phyloP scores from a whole-genome alignment of 2,113 vertebrate species.

The Callithrix jacchus region DNA sequence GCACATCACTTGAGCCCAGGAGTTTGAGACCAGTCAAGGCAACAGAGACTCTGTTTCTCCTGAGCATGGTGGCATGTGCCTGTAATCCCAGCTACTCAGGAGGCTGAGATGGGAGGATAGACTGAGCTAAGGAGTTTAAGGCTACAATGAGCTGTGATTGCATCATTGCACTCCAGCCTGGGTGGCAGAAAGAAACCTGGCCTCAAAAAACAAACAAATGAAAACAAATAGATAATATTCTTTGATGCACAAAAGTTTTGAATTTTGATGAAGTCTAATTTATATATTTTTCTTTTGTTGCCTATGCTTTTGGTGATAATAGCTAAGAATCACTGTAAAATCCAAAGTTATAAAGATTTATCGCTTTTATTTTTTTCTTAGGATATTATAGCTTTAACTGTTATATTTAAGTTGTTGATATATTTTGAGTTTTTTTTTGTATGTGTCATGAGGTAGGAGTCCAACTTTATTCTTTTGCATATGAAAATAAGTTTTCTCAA shows the following conservation, averaged over 20 bases:
- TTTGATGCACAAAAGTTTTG: background rate
- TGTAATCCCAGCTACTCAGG: no score
- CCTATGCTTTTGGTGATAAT: background rate
- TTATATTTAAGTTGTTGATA: background rate
- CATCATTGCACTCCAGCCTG: no score
- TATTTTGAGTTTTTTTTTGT: conserved; percentile 15
- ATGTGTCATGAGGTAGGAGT: background rate
- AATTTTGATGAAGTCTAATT: background rate
- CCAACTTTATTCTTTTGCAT: background rate
- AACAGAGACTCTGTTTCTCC: no score
- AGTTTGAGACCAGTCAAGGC: no score
- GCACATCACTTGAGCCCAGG: no score
- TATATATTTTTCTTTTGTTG: background rate
- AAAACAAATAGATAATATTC: background rate
- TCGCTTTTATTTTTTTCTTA: background rate
- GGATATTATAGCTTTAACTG: conserved; percentile 16
- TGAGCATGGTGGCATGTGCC: no score
- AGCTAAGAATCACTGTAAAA: conserved; percentile 25
- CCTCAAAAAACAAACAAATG: no score
- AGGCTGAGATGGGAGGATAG: no score
- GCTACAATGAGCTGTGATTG: no score
- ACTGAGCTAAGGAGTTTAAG: no score
- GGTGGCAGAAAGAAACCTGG: no score
- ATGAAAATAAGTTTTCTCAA: background rate
- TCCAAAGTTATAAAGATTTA: background rate